A percentile compares a stretch with the other conserved stretches of the same genome.
Evolutionary conservation across 2,888 invertebrate genomes (phyloP).

Genomic region (Therioaphis trifolii): DNA sequence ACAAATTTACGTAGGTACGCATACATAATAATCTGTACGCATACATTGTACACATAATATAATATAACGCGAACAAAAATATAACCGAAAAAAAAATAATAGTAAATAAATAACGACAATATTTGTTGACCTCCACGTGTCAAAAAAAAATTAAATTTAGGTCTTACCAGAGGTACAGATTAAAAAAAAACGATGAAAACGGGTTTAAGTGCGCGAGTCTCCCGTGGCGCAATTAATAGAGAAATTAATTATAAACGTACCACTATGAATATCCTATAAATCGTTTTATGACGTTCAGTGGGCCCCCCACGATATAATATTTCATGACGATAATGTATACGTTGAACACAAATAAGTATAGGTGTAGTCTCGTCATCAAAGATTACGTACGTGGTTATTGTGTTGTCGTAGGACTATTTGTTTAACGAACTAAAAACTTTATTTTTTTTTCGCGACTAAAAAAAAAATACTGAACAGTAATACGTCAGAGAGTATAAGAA

Average conservation of each 20-base stretch:
- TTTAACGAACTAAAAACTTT: conserved; percentile 9
- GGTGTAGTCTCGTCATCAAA: conserved; percentile 28
- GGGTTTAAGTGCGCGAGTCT: neutral
- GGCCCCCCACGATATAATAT: conserved; percentile 18
- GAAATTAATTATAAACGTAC: conserved; percentile 32
- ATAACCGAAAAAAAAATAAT: neutral
- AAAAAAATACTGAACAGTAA: neutral
- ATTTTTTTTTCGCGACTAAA: conserved; percentile 25
- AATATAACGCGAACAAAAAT: conserved; percentile 21
- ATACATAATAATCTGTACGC: neutral
- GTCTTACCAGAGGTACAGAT: neutral
- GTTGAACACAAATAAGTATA: neutral
- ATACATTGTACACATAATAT: neutral
- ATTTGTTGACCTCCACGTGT: neutral
- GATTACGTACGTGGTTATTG: neutral
- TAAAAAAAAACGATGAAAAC: conserved; percentile 10
- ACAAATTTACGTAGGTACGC: neutral
- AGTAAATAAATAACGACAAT: neutral
- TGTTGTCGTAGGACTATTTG: conserved; percentile 36
- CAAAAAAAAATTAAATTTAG: neutral
- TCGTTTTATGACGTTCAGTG: conserved; percentile 15
- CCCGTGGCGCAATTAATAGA: conserved; percentile 52
- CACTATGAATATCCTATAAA: conserved; percentile 12
- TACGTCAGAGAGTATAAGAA: neutral
- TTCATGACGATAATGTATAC: conserved; percentile 6